phyloP scores from a whole-genome alignment of 2,888 invertebrate species.

The Boloria selene region DNA sequence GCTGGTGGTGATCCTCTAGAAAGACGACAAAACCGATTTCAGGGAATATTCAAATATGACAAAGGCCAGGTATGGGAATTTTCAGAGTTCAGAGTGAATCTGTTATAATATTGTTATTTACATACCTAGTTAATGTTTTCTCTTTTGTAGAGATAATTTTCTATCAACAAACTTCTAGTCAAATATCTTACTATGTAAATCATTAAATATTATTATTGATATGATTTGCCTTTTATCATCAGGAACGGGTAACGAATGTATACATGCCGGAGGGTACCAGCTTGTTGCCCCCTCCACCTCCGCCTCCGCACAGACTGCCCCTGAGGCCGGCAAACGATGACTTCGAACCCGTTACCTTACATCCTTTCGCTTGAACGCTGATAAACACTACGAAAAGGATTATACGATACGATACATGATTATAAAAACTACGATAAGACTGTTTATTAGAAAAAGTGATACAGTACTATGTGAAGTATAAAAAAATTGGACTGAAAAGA shows the following conservation, averaged over 20 bases:
- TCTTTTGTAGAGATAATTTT: too few species aligned
- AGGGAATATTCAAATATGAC: constrained; percentile 89
- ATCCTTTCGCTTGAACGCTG: constrained; percentile 71
- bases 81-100: too few species aligned
- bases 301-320: constrained; percentile 77
- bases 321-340: constrained; percentile 83
- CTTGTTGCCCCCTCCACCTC: constrained; percentile 84
- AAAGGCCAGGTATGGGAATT: constrained; percentile 83
- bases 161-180: too few species aligned
- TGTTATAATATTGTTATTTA: neutral
- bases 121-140: too few species aligned
- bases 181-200: neutral
- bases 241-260: constrained; percentile 84
- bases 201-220: neutral
- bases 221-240: constrained; percentile 3
- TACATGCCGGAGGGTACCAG: constrained; percentile 87
- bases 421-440: constrained; percentile 18
- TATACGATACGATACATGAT: too few species aligned
- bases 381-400: too few species aligned
- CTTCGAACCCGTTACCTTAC: constrained; percentile 81
- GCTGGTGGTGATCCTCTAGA: constrained; percentile 69
- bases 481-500: neutral
- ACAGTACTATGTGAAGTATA: constrained; percentile 6
- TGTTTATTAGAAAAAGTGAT: constrained; percentile 22
- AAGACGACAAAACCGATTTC: constrained; percentile 64